Evolutionary conservation across 2,888 invertebrate genomes (phyloP), one percentile per base, ranked within the genome.

Genomic region (Lomographa bimaculata): DNA sequence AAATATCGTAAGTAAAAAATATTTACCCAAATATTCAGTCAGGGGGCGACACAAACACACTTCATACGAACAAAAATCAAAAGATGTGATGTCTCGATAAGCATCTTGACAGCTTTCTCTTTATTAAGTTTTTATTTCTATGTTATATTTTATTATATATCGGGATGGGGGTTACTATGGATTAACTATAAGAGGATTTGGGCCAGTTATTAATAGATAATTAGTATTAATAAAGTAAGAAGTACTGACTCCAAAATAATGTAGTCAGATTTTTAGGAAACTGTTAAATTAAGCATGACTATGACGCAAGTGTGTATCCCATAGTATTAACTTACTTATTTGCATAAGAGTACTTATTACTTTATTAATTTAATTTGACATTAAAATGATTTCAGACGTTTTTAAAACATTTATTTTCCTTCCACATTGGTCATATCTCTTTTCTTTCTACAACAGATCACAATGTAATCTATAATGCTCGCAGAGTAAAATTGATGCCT

Each of bases 101-200:
- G 85, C 87, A 89, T 89, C 89, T 87, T 89, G 89, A 89, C 89
- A 89, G 80, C 86, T 89, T 87, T 87, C 76, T 79, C 79, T 77
- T 55, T 55, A 60, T 59, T 45, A 50, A 39, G 17, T 29, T 14
- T 14, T 3, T 14, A 14, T 14, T 14, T 14, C 14, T 3, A 14
- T 24, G 12, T 19, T 42, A 39, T 16, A 20, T 2, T 8, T 12
- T 20, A 10, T 30, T 21, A 24, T 7, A 30, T 23, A 38, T 8
- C 3, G 12, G 35, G 38, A 7, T 11, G n/a, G 34, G 37, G n/a
- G 24, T 14, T 7, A 33, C 38, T 34, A 39, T 18, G 34, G 44
- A 26, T 41, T 42, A 32, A 25, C 42, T 43, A 43, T 5, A 21
- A 36, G 40, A 45, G 24, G 30, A 28, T 7, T 23, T 19, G n/a